Evolutionary conservation across 2,797 vertebrate species (phyloP).

Genomic region (Molossus alvarezi): DNA sequence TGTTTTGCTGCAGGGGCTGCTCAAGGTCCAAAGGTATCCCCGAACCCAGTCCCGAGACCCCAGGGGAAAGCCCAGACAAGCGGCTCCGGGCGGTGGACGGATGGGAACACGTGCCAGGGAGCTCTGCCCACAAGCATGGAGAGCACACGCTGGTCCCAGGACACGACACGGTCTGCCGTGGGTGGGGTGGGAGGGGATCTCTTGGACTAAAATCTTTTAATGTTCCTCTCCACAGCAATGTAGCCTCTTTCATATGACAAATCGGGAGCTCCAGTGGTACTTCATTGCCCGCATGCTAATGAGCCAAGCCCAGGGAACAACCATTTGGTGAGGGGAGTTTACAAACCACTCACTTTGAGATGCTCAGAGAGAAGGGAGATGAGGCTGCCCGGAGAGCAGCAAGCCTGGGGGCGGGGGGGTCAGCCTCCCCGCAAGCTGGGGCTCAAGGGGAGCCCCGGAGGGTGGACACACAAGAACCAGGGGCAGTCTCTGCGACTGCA

Average conservation of each 20-base stretch:
- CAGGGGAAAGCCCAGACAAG: background rate
- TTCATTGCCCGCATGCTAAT: conserved; percentile 83
- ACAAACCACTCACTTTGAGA: conserved; percentile 53
- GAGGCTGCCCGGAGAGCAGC: conserved; percentile 38
- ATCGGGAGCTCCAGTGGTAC: conserved; percentile 74
- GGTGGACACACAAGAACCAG: background rate
- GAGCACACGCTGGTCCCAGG: background rate
- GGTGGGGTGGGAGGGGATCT: background rate
- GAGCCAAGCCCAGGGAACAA: conserved; percentile 62
- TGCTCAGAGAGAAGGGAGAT: background rate
- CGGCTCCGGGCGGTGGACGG: fast-evolving
- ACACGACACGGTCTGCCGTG: background rate
- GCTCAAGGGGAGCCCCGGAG: background rate
- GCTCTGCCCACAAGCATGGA: background rate
- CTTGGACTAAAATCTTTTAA: conserved; percentile 70
- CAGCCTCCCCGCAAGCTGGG: background rate
- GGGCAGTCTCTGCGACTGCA: background rate
- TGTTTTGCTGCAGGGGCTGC: background rate
- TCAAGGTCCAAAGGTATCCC: background rate
- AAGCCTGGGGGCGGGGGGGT: conserved; percentile 28
- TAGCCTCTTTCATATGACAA: conserved; percentile 76
- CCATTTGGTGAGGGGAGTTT: conserved; percentile 70
- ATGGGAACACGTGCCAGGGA: conserved; percentile 16
- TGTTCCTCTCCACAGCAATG: conserved; percentile 76
- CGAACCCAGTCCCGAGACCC: background rate